These are phyloP conservation scores for Calephelis nemesis DNA, from an alignment of 1,140 invertebrate genomes.

Conservation along the genomic window DNA sequence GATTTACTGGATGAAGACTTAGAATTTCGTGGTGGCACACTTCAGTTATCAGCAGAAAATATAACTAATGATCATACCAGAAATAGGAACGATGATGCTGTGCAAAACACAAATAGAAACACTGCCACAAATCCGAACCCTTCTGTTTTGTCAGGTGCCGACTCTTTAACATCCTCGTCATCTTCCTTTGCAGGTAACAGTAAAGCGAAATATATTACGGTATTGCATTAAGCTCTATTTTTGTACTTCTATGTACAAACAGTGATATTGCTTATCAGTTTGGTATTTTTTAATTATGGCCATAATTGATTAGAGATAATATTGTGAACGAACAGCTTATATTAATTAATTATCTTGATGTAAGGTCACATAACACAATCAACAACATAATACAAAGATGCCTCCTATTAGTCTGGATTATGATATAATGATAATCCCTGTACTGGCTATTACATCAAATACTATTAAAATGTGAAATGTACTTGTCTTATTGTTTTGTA, in stretches of 20 bases:
- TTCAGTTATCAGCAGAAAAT: slow-evolving; percentile 63
- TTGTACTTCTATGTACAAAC: too few species aligned
- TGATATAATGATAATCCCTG: too few species aligned
- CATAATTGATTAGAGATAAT: too few species aligned
- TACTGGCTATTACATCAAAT: too few species aligned
- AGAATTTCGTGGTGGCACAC: slow-evolving; percentile 69
- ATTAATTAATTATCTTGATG: not conserved
- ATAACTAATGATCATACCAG: slow-evolving; percentile 35
- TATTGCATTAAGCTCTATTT: not conserved
- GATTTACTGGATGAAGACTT: slow-evolving; percentile 69
- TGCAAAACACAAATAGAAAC: slow-evolving; percentile 44
- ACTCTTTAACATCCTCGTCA: slow-evolving; percentile 67
- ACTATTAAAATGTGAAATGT: too few species aligned
- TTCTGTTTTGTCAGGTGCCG: slow-evolving; percentile 66
- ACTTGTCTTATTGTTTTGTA: too few species aligned
- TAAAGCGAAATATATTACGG: not conserved
- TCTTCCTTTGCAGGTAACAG: slow-evolving; percentile 67
- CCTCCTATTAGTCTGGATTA: too few species aligned
- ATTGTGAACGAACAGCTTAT: too few species aligned
- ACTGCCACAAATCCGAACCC: slow-evolving; percentile 48
- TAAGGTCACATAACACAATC: too few species aligned
- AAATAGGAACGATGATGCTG: slow-evolving; percentile 41
- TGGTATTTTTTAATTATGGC: too few species aligned
- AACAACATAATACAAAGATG: too few species aligned
- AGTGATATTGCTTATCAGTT: too few species aligned